A percentile compares a stretch with the other conserved stretches of the same genome.
Evolutionary conservation across 2,797 vertebrate species (phyloP).

Genomic region (Leptodactylus fallax): DNA sequence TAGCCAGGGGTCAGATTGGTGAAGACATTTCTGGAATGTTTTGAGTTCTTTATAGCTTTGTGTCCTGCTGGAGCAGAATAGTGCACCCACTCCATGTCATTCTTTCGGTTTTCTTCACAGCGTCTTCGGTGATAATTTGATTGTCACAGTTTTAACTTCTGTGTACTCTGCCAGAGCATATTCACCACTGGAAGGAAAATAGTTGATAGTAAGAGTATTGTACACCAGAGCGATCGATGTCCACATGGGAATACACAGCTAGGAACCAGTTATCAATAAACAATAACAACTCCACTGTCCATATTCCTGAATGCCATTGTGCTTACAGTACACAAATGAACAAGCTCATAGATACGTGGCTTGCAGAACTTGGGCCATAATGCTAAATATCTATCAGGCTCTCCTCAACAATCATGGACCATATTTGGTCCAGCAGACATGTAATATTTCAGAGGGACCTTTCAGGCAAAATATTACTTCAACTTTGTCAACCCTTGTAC

Average conservation of each 20-base stretch:
- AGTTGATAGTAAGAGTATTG: not conserved
- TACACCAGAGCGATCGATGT: not conserved
- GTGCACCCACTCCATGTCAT: not conserved
- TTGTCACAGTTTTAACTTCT: conserved; percentile 93
- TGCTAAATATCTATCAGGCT: not conserved
- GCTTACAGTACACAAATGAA: too few species aligned
- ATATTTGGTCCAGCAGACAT: not conserved
- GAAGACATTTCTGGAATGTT: conserved; percentile 7
- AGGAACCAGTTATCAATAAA: not conserved
- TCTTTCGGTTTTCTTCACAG: conserved; percentile 66
- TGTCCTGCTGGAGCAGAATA: not conserved
- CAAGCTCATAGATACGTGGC: not conserved
- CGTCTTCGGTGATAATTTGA: conserved; percentile 86
- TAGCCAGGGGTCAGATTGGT: not conserved
- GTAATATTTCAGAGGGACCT: not conserved
- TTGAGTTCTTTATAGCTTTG: not conserved
- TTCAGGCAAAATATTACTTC: not conserved
- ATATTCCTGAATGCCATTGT: too few species aligned
- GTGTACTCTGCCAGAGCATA: conserved; percentile 91
- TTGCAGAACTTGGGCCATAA: too few species aligned
- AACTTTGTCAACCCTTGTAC: not conserved
- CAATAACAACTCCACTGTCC: too few species aligned
- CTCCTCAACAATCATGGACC: not conserved
- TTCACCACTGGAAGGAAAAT: conserved; percentile 82
- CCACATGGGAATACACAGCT: not conserved